These are phyloP conservation scores for Zygaena filipendulae DNA, from an alignment of 2,888 invertebrate species.

Conservation along the genomic window DNA sequence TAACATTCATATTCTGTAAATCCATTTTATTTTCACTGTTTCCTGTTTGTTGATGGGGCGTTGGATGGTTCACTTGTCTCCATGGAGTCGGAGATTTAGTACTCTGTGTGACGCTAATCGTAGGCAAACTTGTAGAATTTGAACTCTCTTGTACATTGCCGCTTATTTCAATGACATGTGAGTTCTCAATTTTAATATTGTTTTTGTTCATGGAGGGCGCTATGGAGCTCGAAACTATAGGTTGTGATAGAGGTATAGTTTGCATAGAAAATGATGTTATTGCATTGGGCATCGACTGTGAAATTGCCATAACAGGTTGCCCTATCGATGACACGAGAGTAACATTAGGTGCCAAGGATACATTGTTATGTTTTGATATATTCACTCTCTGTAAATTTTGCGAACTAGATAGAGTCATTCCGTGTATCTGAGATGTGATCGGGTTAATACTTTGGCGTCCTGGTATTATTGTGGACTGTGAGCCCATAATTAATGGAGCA, in stretches of 20 bases:
- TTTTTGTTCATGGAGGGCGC: slow-evolving; percentile 47
- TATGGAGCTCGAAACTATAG: slow-evolving; percentile 58
- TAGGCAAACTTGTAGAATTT: slow-evolving; percentile 40
- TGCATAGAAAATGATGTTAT: slow-evolving; percentile 48
- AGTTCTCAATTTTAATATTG: slow-evolving; percentile 51
- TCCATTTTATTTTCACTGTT: slow-evolving; percentile 44
- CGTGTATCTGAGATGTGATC: slow-evolving; percentile 58
- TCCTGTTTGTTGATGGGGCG: no score
- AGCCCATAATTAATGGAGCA: slow-evolving; percentile 31
- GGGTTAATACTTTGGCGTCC: slow-evolving; percentile 55
- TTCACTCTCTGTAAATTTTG: slow-evolving; percentile 43
- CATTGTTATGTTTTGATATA: slow-evolving; percentile 39
- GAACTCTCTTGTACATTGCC: slow-evolving; percentile 53
- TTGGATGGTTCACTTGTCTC: slow-evolving; percentile 41
- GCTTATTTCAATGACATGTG: slow-evolving; percentile 58
- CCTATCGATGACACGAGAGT: slow-evolving; percentile 56
- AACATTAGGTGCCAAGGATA: slow-evolving; percentile 54
- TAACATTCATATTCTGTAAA: slow-evolving; percentile 41
- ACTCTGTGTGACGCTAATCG: slow-evolving; percentile 57
- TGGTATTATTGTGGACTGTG: slow-evolving; percentile 36
- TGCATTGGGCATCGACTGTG: slow-evolving; percentile 50
- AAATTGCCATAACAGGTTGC: slow-evolving; percentile 61
- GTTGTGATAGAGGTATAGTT: slow-evolving; percentile 55
- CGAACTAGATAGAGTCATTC: slow-evolving; percentile 45
- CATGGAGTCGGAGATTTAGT: slow-evolving; percentile 59